These are phyloP conservation scores for Plebejus anna DNA, from an alignment of 2,888 invertebrate species.

Conservation along the genomic window DNA sequence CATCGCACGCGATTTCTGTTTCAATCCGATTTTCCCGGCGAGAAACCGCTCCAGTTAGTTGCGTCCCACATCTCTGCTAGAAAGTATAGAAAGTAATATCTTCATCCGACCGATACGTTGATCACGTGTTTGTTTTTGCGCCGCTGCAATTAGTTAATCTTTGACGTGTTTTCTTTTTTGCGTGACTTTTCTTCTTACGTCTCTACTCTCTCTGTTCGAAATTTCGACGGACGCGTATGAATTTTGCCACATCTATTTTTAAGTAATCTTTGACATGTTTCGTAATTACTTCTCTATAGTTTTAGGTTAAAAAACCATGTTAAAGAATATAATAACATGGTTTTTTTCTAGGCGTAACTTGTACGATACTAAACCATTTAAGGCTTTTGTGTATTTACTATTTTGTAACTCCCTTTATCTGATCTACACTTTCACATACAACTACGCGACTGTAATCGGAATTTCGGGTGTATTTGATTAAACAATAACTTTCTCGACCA, in stretches of 20 bases:
- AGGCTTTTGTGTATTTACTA: too few relatives aligned
- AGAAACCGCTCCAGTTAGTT: conserved; percentile 77
- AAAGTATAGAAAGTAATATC: conserved; percentile 80
- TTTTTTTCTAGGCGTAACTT: too few relatives aligned
- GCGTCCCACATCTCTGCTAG: conserved; percentile 78
- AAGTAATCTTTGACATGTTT: background rate
- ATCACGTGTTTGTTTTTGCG: conserved; percentile 67
- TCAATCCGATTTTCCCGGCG: conserved; percentile 78
- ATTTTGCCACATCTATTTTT: background rate
- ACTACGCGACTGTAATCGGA: background rate
- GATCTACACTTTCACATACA: background rate
- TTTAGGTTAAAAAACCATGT: background rate
- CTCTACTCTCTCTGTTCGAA: background rate
- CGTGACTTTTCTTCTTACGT: conserved; percentile 58
- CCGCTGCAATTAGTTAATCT: conserved; percentile 39
- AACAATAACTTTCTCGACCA: conserved; percentile 47
- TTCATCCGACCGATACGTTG: conserved; percentile 64
- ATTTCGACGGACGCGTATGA: background rate
- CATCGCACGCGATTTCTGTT: conserved; percentile 75
- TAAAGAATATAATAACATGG: too few relatives aligned
- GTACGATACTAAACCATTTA: too few relatives aligned
- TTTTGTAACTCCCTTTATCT: background rate
- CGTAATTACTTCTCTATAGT: background rate
- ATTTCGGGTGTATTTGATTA: conserved; percentile 1
- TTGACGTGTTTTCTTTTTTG: conserved; percentile 37